phyloP scores from a whole-genome alignment of 2,888 invertebrate species.

The Venustoraphidia nigricollis region DNA sequence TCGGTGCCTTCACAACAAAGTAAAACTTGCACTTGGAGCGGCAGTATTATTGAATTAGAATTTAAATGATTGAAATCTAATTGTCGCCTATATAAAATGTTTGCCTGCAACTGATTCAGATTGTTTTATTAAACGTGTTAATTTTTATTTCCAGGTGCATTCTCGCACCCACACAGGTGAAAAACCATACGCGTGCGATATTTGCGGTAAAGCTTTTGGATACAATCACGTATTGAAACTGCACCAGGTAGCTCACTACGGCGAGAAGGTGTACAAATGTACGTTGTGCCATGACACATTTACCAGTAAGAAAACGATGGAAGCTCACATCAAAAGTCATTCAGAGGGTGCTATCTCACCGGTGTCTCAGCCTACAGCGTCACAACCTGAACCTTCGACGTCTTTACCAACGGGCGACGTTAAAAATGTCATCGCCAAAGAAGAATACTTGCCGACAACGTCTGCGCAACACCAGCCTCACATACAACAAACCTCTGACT shows the following conservation, averaged over 20 bases:
- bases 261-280: slow-evolving; percentile 84
- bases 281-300: slow-evolving; percentile 84
- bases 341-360: slow-evolving; percentile 33
- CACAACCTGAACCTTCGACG: slow-evolving; percentile 33
- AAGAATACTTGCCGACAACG: slow-evolving; percentile 6
- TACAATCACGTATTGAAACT: slow-evolving; percentile 83
- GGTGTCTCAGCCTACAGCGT: slow-evolving; percentile 17
- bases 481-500: neutral
- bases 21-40: no score
- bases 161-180: slow-evolving; percentile 84
- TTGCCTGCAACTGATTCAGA: no score
- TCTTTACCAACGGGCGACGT: slow-evolving; percentile 25
- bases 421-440: slow-evolving; percentile 26
- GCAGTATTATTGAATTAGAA: no score
- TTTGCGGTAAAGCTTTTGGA: slow-evolving; percentile 79
- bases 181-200: slow-evolving; percentile 81
- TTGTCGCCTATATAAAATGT: no score
- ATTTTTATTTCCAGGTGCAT: slow-evolving; percentile 38
- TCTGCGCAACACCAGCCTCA: slow-evolving; percentile 5
- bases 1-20: no score
- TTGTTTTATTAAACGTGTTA: no score
- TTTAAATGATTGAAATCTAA: no score
- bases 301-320: slow-evolving; percentile 81
- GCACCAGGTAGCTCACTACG: slow-evolving; percentile 81
- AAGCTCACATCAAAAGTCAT: slow-evolving; percentile 70